These are phyloP conservation scores for Drosophila ficusphila DNA, from an alignment of 1,140 invertebrate genomes.

Conservation along the genomic window DNA sequence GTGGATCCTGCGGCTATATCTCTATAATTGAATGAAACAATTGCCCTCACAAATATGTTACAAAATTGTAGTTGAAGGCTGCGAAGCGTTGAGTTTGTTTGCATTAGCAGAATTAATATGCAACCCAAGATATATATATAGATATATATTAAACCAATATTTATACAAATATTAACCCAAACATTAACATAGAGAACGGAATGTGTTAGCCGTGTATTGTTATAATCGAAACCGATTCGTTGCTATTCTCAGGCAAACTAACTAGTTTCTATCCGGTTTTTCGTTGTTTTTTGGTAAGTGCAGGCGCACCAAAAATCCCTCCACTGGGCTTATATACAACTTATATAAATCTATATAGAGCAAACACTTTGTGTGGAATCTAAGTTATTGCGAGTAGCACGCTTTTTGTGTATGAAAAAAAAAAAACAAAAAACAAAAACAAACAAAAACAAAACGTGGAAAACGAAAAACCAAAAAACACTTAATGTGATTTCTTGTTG, in stretches of 20 bases:
- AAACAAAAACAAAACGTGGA: slow-evolving; percentile 1
- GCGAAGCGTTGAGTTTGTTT: slow-evolving; percentile 6
- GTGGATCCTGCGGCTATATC: slow-evolving; percentile 22
- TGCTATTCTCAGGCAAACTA: slow-evolving; percentile 32
- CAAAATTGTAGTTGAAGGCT: slow-evolving; percentile 36
- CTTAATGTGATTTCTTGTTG: slow-evolving; percentile 78
- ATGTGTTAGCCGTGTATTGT: slow-evolving; percentile 65
- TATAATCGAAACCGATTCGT: slow-evolving; percentile 40
- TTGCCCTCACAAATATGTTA: slow-evolving; percentile 11
- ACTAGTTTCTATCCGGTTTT: slow-evolving; percentile 1
- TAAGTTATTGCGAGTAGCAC: slow-evolving; percentile 67
- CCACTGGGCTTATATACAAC: slow-evolving; percentile 56
- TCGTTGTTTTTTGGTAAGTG: slow-evolving; percentile 54
- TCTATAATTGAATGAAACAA: neutral
- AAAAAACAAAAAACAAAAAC: slow-evolving; percentile 15
- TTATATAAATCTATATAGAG: slow-evolving; percentile 28
- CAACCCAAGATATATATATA: slow-evolving; percentile 30
- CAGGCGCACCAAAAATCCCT: slow-evolving; percentile 69
- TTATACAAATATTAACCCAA: slow-evolving; percentile 19
- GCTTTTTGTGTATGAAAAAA: slow-evolving; percentile 74
- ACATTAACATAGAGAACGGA: slow-evolving; percentile 24
- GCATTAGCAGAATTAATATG: slow-evolving; percentile 21
- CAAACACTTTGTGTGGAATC: slow-evolving; percentile 36
- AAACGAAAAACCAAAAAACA: slow-evolving; percentile 33
- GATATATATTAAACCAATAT: slow-evolving; percentile 19